Conservation (phyloP, 1,140 invertebrate species). For the Lutraria rhynchaena region DNA sequence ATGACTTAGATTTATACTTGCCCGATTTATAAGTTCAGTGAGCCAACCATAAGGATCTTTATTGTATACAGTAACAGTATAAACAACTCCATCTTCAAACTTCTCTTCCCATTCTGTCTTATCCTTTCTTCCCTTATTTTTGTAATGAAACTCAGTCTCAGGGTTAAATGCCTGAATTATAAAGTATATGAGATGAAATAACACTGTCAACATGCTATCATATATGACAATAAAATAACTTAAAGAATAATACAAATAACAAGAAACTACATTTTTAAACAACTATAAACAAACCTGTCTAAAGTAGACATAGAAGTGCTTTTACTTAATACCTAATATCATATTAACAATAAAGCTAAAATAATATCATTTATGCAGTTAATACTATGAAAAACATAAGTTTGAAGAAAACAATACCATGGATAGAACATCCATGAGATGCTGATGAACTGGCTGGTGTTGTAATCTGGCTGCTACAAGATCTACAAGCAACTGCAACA, state of each 20-base stretch:
- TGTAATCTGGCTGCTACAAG: conserved; percentile 82
- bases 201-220: too few species aligned
- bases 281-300: too few species aligned
- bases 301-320: too few species aligned
- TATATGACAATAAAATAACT: too few species aligned
- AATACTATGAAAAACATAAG: too few species aligned
- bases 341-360: too few species aligned
- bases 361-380: too few species aligned
- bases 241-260: too few species aligned
- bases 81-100: conserved; percentile 75
- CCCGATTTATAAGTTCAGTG: conserved; percentile 83
- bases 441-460: conserved; percentile 79
- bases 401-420: conserved; percentile 78
- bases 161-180: conserved; percentile 83
- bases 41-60: conserved; percentile 83
- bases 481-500: conserved; percentile 83
- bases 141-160: conserved; percentile 83
- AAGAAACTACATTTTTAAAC: too few species aligned
- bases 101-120: conserved; percentile 80
- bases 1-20: conserved; percentile 68
- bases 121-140: conserved; percentile 80
- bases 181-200: too few species aligned
- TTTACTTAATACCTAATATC: too few species aligned
- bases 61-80: conserved; percentile 16
- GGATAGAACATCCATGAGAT: conserved; percentile 79